phyloP scores from a whole-genome alignment of 2,113 vertebrate species.

The Ciconia boyciana region DNA sequence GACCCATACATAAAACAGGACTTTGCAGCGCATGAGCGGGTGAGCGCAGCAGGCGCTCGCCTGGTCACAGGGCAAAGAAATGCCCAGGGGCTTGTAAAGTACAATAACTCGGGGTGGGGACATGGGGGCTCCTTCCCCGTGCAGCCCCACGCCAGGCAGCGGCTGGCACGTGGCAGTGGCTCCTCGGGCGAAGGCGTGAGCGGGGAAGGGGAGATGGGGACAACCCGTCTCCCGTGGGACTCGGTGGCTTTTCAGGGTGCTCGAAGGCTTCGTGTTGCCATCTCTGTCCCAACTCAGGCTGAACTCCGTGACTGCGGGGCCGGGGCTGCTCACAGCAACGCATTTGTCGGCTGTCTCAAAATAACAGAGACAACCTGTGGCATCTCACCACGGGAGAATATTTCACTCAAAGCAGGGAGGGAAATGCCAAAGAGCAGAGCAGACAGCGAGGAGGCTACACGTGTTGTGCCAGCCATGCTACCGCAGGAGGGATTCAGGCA shows the following conservation, averaged over 20 bases:
- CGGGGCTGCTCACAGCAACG: not conserved
- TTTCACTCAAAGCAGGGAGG: not conserved
- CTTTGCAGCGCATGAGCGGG: too few relatives aligned
- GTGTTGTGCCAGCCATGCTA: not conserved
- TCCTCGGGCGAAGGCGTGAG: not conserved
- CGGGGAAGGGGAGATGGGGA: not conserved
- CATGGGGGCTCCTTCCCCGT: not conserved
- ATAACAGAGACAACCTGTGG: too few relatives aligned
- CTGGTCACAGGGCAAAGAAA: not conserved
- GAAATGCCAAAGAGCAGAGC: not conserved
- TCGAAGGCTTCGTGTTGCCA: not conserved
- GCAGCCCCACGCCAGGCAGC: not conserved
- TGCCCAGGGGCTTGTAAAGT: not conserved
- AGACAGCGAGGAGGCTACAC: not conserved
- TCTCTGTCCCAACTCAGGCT: not conserved
- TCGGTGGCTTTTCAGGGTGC: not conserved
- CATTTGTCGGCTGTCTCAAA: not conserved
- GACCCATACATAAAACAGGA: not conserved
- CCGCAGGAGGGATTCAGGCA: not conserved
- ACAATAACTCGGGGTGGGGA: not conserved
- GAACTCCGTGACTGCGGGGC: not conserved
- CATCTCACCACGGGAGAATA: not conserved
- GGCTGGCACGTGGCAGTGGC: not conserved
- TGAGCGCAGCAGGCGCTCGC: rapidly evolving
- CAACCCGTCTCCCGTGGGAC: not conserved